Conservation (phyloP, 2,888 invertebrate genomes). For the Apodemia duryi region DNA sequence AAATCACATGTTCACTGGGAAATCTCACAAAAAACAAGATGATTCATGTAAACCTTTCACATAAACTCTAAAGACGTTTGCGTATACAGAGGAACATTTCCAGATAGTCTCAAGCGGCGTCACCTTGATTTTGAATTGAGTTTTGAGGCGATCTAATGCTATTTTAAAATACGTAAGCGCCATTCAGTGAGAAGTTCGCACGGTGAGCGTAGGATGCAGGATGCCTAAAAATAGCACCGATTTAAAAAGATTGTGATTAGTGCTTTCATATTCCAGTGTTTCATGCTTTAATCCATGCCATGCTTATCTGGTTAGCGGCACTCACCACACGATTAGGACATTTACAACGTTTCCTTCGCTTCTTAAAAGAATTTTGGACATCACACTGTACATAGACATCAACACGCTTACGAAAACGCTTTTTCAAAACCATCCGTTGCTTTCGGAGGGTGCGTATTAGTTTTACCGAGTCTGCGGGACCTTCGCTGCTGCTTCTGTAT, state of each 20-base stretch:
- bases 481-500: conserved; percentile 71
- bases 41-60: conserved; percentile 31
- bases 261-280: conserved; percentile 16
- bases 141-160: conserved; percentile 63
- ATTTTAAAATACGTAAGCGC: conserved; percentile 69
- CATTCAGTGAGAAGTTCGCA: conserved; percentile 69
- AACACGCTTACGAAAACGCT: conserved; percentile 64
- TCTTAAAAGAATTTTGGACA: conserved; percentile 49
- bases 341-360: conserved; percentile 53
- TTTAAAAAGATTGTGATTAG: conserved; percentile 19
- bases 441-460: conserved; percentile 51
- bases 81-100: conserved; percentile 62
- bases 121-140: conserved; percentile 77
- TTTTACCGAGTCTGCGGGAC: conserved; percentile 70
- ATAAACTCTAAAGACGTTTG: conserved; percentile 27
- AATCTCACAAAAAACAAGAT: conserved; percentile 1
- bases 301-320: conserved; percentile 58
- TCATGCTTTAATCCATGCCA: conserved; percentile 50
- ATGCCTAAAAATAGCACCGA: conserved; percentile 18
- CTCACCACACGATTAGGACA: conserved; percentile 76
- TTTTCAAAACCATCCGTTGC: conserved; percentile 55
- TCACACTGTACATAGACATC: conserved; percentile 73
- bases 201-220: conserved; percentile 39
- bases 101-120: conserved; percentile 66
- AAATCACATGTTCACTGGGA: conserved; percentile 29